Percentiles rank a stretch among this genome's conserved stretches.
Conservation (phyloP, 2,797 vertebrate species). For the Aldrovandia affinis region DNA sequence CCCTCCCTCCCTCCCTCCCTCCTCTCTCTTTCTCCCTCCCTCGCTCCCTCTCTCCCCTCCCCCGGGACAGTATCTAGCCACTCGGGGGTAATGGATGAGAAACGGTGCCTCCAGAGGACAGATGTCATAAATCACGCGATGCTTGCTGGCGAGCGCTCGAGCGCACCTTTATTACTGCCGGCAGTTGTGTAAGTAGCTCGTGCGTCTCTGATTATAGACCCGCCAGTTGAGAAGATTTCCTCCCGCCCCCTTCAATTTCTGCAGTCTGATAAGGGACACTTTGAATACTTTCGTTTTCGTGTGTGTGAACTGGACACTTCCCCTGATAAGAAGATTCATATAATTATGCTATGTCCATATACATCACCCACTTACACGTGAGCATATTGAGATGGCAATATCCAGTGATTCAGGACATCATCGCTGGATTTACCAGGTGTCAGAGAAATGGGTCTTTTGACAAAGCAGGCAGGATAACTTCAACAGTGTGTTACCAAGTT, state of each 20-base stretch:
- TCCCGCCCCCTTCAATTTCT: not conserved
- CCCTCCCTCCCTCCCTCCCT: conserved; percentile 56
- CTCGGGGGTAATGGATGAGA: conserved; percentile 44
- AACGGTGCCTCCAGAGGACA: conserved; percentile 43
- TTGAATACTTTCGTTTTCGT: conserved; percentile 8
- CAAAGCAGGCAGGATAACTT: too few relatives aligned
- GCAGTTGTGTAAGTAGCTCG: conserved; percentile 48
- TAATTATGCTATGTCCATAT: not conserved
- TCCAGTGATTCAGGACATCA: not conserved
- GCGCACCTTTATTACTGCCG: conserved; percentile 40
- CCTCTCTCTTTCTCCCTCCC: conserved; percentile 40
- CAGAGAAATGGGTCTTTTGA: not conserved
- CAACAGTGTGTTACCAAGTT: not conserved
- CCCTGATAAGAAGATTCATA: not conserved
- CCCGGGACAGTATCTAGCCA: conserved; percentile 54
- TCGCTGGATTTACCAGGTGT: not conserved
- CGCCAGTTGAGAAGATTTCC: not conserved
- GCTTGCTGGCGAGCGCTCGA: conserved; percentile 18
- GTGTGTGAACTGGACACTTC: conserved; percentile 2
- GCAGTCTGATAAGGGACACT: not conserved
- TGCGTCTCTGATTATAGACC: conserved; percentile 1
- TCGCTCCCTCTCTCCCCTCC: conserved; percentile 58
- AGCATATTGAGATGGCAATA: not conserved
- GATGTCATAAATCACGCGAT: conserved; percentile 55
- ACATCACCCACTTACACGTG: not conserved